These are phyloP conservation scores for Decapterus maruadsi DNA, from an alignment of 2,797 vertebrate species.

Conservation along the genomic window DNA sequence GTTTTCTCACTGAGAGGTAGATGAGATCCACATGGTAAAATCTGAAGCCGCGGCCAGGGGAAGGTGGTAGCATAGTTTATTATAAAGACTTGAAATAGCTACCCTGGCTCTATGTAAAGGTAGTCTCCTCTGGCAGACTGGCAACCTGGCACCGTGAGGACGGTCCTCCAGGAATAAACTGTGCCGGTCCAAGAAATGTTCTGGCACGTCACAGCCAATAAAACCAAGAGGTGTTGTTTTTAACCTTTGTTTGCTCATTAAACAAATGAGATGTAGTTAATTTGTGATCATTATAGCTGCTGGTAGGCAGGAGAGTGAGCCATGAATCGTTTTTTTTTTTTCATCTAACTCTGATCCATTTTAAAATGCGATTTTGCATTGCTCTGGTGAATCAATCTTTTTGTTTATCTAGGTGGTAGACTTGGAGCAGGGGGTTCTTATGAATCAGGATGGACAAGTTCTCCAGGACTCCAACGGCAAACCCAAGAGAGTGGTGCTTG, in stretches of 20 bases:
- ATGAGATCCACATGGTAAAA: background rate
- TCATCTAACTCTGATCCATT: background rate
- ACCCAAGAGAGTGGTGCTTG: slow-evolving; percentile 93
- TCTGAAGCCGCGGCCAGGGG: background rate
- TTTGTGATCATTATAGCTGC: no score
- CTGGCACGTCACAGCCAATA: no score
- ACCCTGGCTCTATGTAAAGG: background rate
- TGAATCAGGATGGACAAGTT: slow-evolving; percentile 93
- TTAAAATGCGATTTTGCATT: background rate
- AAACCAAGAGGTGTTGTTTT: no score
- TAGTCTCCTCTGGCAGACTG: no score
- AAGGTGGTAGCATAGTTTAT: background rate
- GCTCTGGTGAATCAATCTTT: background rate
- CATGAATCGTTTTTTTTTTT: no score
- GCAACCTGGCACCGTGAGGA: no score
- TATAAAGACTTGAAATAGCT: background rate
- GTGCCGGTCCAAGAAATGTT: no score
- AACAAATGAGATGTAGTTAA: no score
- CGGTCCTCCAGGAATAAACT: no score
- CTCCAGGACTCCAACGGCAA: slow-evolving; percentile 96
- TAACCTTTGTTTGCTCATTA: no score
- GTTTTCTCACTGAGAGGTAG: background rate
- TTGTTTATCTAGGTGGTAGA: slow-evolving; percentile 89
- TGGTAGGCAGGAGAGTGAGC: no score
- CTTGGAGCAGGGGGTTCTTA: slow-evolving; percentile 91